Conservation (phyloP, 2,113 vertebrate species). For the Lepus americanus region DNA sequence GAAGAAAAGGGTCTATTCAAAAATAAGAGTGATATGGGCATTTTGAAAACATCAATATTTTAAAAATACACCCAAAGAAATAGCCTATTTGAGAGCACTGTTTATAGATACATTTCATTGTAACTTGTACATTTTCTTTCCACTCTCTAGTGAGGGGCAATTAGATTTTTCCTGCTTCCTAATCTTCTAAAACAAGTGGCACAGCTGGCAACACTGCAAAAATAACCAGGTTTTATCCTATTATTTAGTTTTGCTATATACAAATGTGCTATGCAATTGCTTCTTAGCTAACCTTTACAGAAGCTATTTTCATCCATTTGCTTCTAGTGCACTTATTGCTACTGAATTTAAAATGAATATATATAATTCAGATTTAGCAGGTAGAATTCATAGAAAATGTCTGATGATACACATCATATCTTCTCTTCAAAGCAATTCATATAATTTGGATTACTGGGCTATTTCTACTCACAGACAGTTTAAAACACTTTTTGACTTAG, state of each 20-base stretch:
- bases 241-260: conserved; percentile 39
- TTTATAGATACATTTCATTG: conserved; percentile 12
- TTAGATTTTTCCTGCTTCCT: conserved; percentile 17
- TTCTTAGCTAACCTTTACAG: conserved; percentile 16
- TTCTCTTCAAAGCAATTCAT: neutral
- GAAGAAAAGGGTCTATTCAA: neutral
- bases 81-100: neutral
- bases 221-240: conserved; percentile 21
- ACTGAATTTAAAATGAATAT: conserved; percentile 2
- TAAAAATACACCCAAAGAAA: neutral
- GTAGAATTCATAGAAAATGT: conserved; percentile 23
- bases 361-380: conserved; percentile 9
- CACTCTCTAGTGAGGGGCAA: neutral
- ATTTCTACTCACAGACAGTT: neutral
- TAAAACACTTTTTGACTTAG: neutral
- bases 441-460: neutral
- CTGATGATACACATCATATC: neutral
- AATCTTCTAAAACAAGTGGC: conserved; percentile 7
- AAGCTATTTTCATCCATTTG: conserved; percentile 17
- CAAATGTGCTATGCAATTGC: neutral
- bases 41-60: conserved; percentile 31
- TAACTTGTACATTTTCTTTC: conserved; percentile 48
- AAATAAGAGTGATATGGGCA: neutral
- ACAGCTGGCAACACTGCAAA: neutral
- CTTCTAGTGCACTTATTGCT: neutral